Base-by-base conservation (phyloP, 2,797 vertebrate genomes). In the Fundulus diaphanus region DNA sequence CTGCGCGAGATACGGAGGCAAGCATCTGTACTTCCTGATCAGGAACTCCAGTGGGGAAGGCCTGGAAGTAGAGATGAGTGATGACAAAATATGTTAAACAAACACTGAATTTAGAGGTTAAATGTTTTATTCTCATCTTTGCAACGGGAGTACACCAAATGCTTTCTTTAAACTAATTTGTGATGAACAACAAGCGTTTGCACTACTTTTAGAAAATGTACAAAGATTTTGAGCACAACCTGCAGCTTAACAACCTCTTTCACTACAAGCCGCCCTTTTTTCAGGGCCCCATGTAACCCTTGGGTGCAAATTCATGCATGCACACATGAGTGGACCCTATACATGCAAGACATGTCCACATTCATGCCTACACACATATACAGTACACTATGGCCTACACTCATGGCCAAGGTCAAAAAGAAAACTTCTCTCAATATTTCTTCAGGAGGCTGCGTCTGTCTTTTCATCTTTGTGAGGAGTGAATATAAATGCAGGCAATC, bases 1-100 rank as follows among this genome's bases (percentile, higher is more conserved):
- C 94, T 40, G 74, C n/a, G 18, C 88, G 91, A 44, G 92, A 92
- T 7, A 88, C 85, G 18, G 91, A 82, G 0, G 72, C 61, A 0
- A 94, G 56, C 56, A 85, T 0, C 71, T 82, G 80, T 49, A 94
- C 84, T 5, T 78, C 31, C 16, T 72, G 52, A 31, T 94, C 92
- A 40, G 79, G 29, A 74, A 94, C 42, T 20, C 86, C 90, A 0
- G 75, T 74, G 0, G 90, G 88, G 73, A 72, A 93, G 13, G 80
- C 87, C 94, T 95, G 79, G 0, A 63, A 77, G 44, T 48, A 48
- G 51, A 52, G 51, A 52, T 1, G 12, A n/a, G 24, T 29, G n/a
- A 12, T 27, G 52, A 56, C 52, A 56, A 56, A 56, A 12, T 54
- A 22, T 29, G n/a, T 15, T 56, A 11, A 56, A 13, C n/a, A 13